phyloP scores from a whole-genome alignment of 1,140 invertebrate species.

The Belonocnema kinseyi region DNA sequence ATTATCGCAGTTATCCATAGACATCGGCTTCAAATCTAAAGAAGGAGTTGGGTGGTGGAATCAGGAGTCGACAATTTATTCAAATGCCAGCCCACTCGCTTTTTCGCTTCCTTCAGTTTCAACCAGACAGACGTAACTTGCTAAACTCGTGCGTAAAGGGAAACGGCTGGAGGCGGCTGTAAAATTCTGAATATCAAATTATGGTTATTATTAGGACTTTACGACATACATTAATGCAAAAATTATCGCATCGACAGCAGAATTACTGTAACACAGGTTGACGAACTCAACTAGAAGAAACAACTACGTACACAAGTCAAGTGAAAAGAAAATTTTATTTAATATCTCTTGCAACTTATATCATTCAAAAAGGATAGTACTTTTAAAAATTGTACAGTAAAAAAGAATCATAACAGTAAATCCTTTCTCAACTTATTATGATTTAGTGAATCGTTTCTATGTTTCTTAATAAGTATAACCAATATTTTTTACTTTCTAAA shows the following conservation, averaged over 20 bases:
- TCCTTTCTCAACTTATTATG: too few relatives aligned
- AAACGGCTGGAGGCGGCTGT: constrained; percentile 38
- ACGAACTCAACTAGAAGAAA: neutral
- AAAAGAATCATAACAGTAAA: too few relatives aligned
- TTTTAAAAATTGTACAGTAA: too few relatives aligned
- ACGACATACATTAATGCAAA: constrained; percentile 51
- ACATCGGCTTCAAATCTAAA: constrained; percentile 6
- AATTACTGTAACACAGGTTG: constrained; percentile 32
- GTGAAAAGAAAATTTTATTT: neutral
- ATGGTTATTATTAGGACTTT: constrained; percentile 61
- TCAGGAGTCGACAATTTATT: constrained; percentile 42
- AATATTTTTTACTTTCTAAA: too few relatives aligned
- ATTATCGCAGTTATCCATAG: neutral
- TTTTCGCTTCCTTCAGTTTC: constrained; percentile 31
- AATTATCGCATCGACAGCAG: constrained; percentile 45
- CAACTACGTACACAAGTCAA: neutral
- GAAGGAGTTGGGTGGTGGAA: constrained; percentile 36
- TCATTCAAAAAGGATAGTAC: too few relatives aligned
- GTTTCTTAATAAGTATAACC: too few relatives aligned
- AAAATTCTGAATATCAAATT: constrained; percentile 58
- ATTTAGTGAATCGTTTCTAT: too few relatives aligned
- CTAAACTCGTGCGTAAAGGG: constrained; percentile 47
- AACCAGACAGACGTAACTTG: constrained; percentile 41
- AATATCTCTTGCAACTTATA: too few relatives aligned
- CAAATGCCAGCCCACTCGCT: constrained; percentile 31